These are phyloP conservation scores for Grallaria varia DNA, from an alignment of 2,113 vertebrate species.

Conservation along the genomic window DNA sequence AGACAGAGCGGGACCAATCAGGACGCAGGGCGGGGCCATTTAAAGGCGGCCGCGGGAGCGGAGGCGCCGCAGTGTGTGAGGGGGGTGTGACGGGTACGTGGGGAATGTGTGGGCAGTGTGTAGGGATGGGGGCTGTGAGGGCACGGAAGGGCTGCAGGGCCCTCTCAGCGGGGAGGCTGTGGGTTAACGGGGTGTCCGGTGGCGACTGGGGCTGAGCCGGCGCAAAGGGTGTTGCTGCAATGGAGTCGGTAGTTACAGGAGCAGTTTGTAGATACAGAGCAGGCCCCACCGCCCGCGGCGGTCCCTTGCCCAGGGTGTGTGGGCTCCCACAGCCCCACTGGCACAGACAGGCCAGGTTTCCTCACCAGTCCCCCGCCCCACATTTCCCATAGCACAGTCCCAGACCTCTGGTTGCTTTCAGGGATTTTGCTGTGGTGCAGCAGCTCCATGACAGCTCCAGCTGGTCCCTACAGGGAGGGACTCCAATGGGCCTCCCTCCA, in stretches of 20 bases:
- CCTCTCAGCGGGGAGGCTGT: background rate
- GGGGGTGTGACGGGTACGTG: no score
- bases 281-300: no score
- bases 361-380: background rate
- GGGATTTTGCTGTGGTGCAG: background rate
- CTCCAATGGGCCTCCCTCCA: background rate
- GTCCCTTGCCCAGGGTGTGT: no score
- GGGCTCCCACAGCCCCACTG: no score
- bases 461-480: background rate
- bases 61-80: fast-evolving
- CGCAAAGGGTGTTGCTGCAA: no score
- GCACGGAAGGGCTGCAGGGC: no score
- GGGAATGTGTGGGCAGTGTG: no score
- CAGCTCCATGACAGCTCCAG: background rate
- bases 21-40: fast-evolving
- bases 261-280: no score
- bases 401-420: background rate
- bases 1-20: background rate
- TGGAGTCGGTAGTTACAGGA: no score
- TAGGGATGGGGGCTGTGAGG: background rate
- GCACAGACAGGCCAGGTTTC: no score
- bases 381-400: background rate
- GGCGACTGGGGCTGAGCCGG: no score
- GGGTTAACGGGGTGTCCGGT: background rate
- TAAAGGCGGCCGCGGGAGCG: fast-evolving